Evolutionary conservation across 2,113 vertebrate genomes (phyloP).

Genomic region (Vulpes vulpes): DNA sequence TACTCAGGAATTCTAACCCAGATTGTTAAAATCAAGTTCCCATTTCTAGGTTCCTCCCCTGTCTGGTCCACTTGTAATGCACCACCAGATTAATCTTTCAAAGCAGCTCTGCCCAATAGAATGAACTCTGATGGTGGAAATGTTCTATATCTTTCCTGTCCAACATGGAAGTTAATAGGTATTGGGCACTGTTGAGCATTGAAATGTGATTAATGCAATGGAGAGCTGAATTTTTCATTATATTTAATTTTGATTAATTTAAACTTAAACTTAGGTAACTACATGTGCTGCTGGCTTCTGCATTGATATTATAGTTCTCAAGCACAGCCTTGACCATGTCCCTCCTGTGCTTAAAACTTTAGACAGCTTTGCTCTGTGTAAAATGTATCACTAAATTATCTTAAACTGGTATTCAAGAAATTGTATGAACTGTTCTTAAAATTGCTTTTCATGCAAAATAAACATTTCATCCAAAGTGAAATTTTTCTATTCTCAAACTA

Average conservation of each 20-base stretch:
- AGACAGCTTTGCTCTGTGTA: not conserved
- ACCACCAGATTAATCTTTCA: not conserved
- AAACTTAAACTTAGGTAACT: not conserved
- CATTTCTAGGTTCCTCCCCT: not conserved
- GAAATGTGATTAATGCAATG: not conserved
- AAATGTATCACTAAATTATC: not conserved
- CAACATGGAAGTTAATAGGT: not conserved
- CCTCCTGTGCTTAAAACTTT: not conserved
- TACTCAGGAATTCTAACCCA: not conserved
- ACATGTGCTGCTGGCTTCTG: not conserved
- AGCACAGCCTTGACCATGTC: not conserved
- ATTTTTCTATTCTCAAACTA: constrained; percentile 16
- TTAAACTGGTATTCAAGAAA: not conserved
- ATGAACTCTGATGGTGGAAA: not conserved
- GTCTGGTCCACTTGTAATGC: not conserved
- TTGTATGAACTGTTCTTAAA: constrained; percentile 32
- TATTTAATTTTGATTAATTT: constrained; percentile 35
- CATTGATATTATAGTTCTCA: not conserved
- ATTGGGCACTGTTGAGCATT: not conserved
- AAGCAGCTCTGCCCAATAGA: not conserved
- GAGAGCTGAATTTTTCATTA: constrained; percentile 18
- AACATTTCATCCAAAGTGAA: constrained; percentile 1
- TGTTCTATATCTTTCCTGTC: not conserved
- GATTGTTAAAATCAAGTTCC: not conserved
- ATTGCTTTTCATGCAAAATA: not conserved